Evolutionary conservation across 2,797 vertebrate species (phyloP).

Genomic region (Ctenosaura bakeri): DNA sequence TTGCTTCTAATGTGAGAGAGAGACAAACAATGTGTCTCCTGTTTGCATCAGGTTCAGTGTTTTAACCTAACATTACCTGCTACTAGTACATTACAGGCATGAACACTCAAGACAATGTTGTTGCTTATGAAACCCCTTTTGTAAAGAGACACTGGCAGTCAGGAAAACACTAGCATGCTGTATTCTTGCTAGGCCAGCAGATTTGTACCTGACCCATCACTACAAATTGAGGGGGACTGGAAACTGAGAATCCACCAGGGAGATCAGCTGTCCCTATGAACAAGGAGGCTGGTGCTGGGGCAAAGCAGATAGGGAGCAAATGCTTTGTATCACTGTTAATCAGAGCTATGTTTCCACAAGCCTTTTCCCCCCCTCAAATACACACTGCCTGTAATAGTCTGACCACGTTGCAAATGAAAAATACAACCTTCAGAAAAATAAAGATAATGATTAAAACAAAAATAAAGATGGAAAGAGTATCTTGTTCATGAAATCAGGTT

Average conservation of each 20-base stretch:
- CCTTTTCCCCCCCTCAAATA: constrained; percentile 71
- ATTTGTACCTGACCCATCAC: constrained; percentile 58
- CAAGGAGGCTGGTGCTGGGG: constrained; percentile 58
- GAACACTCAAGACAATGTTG: constrained; percentile 63
- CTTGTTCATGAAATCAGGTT: background rate
- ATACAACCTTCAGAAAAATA: constrained; percentile 39
- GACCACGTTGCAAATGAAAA: constrained; percentile 77
- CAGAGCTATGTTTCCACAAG: constrained; percentile 61
- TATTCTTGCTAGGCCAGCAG: constrained; percentile 50
- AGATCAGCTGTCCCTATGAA: constrained; percentile 79
- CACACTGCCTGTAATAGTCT: constrained; percentile 81
- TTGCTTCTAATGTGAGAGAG: constrained; percentile 38
- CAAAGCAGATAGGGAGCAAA: constrained; percentile 76
- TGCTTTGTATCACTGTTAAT: constrained; percentile 76
- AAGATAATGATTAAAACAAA: constrained; percentile 2
- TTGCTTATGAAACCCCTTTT: constrained; percentile 43
- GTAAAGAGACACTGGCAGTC: constrained; percentile 66
- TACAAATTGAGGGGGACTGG: constrained; percentile 58
- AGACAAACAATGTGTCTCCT: constrained; percentile 54
- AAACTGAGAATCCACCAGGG: constrained; percentile 85
- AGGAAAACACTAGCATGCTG: constrained; percentile 45
- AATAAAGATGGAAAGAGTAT: background rate
- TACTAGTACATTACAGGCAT: constrained; percentile 51
- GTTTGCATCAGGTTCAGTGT: constrained; percentile 44
- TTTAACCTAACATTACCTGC: constrained; percentile 67